Base-by-base conservation (phyloP, 2,113 vertebrate genomes). In the Centropus unirufus region DNA sequence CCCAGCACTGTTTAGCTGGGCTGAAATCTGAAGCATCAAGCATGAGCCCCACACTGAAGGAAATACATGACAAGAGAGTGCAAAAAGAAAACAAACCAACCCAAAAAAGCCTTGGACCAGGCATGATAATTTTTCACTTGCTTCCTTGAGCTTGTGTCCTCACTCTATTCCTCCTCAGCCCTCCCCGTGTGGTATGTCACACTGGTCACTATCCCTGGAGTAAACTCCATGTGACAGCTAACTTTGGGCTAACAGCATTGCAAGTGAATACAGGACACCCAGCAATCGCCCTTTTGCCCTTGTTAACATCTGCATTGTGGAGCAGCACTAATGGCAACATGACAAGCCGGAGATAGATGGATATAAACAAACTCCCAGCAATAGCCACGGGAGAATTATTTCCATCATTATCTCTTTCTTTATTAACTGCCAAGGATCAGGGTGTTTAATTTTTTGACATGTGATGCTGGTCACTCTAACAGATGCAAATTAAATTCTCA, bases 221-320 rank as follows among this genome's bases (percentile, higher is more conserved):
- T 30, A 87, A 92, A 76, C 74, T 84, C 76, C 30, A 49, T 70
- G 58, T 95, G 89, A 94, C 87, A 94, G 87, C 66, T 82, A 44
- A 47, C 66, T 81, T 75, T 73, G 75, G 52, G 62, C 73, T 96
- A 86, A 89, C 4, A 5, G 74, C 80, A 44, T 79, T 3, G 0
- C 75, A 67, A 89, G 87, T 69, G 58, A 82, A 68, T 92, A 30
- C 57, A 75, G 54, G 49, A 78, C 72, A 81, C 66, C 87, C 66
- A 64, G 8, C 9, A 83, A 58, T 76, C 5, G 5, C 83, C 64
- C 87, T 92, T 89, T 92, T 84, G 91, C 89, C 89, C 91, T 95
- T 90, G 83, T 94, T 95, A 97, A 95, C 91, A 91, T 95, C 92
- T 87, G 81, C 92, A 84, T 95, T 94, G 93, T 73, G 89, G 89